phyloP scores from a whole-genome alignment of 1,140 invertebrate species.

The Scylla paramamosain region DNA sequence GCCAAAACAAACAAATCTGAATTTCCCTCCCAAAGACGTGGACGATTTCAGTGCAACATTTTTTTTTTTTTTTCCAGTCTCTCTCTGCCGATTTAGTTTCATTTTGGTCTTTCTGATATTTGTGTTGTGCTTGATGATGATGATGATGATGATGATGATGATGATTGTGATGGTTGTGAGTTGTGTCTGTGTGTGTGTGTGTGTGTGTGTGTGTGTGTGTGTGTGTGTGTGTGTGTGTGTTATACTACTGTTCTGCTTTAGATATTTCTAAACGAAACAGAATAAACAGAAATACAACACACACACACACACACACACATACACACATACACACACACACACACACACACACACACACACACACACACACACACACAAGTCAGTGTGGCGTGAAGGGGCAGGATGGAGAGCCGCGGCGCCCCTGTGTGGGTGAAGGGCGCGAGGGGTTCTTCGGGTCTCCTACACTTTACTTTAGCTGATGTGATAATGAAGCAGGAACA shows the following conservation, averaged over 20 bases:
- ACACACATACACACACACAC: conserved; percentile 36
- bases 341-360: conserved; percentile 10
- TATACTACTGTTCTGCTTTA: too few relatives aligned
- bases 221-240: too few relatives aligned
- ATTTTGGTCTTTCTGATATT: not conserved
- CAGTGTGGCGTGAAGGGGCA: too few relatives aligned
- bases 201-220: not conserved
- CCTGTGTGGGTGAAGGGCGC: too few relatives aligned
- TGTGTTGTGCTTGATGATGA: not conserved
- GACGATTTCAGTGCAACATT: conserved; percentile 36
- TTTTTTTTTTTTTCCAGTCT: conserved; percentile 24
- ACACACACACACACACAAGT: conserved; percentile 1
- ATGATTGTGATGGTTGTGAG: not conserved
- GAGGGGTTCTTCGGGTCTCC: too few relatives aligned
- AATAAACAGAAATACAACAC: not conserved
- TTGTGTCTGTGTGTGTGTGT: conserved; percentile 30
- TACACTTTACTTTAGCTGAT: too few relatives aligned
- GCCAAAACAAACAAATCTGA: conserved; percentile 63
- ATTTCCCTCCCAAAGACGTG: conserved; percentile 51
- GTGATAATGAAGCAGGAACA: too few relatives aligned
- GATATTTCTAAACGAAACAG: too few relatives aligned
- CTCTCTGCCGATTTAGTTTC: not conserved
- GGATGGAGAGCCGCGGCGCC: too few relatives aligned
- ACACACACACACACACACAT: conserved; percentile 33
- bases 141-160: conserved; percentile 32